These are phyloP conservation scores for Microplitis mediator DNA, from an alignment of 1,140 invertebrate species.

Conservation along the genomic window DNA sequence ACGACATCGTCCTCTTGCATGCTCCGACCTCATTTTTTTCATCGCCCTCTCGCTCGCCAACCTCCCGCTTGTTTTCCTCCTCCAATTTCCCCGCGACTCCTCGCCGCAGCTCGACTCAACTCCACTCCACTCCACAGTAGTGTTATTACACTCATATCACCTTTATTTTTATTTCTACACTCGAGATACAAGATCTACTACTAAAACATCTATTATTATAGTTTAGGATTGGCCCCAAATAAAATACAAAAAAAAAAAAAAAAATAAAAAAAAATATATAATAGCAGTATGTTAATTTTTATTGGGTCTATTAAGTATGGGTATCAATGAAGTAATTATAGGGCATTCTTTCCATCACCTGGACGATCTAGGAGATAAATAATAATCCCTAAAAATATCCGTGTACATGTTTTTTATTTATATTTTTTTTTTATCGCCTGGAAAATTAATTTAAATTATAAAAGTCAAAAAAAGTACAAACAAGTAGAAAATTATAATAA, in stretches of 20 bases:
- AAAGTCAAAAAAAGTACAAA: too few species aligned
- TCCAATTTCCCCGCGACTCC: not conserved
- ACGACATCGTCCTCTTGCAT: conserved; percentile 32
- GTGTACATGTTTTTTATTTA: too few species aligned
- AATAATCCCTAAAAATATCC: too few species aligned
- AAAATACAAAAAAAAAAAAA: not conserved
- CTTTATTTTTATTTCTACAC: not conserved
- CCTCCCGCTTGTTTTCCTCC: not conserved
- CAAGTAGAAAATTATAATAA: too few species aligned
- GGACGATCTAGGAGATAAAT: too few species aligned
- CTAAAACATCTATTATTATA: not conserved
- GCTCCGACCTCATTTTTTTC: conserved; percentile 32
- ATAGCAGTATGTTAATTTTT: not conserved
- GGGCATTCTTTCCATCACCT: too few species aligned
- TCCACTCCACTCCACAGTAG: not conserved
- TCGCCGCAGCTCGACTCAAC: not conserved
- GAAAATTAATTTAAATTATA: too few species aligned
- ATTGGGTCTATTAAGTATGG: not conserved
- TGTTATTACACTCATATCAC: not conserved
- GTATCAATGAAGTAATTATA: too few species aligned
- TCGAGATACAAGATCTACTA: not conserved
- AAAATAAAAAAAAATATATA: not conserved
- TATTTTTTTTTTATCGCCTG: too few species aligned
- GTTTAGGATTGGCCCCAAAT: not conserved
- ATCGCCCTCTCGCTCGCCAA: not conserved